Evolutionary conservation across 2,113 vertebrate genomes (phyloP).

Genomic region (Larimichthys crocea): DNA sequence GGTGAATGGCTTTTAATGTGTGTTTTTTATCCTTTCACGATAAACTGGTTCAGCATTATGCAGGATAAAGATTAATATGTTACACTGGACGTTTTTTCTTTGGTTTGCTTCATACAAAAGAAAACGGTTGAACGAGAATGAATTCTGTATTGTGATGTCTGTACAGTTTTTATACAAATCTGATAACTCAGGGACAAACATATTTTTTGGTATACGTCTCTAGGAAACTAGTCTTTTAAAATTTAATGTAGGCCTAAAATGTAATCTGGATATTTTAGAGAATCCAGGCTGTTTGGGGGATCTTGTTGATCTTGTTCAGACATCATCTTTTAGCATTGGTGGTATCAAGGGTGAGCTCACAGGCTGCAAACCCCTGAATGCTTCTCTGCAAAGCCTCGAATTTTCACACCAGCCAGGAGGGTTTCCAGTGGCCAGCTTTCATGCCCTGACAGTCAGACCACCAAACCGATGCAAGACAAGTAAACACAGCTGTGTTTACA

Average conservation of each 20-base stretch:
- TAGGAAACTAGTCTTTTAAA: background rate
- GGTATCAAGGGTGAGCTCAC: too few species aligned
- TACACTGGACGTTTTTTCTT: background rate
- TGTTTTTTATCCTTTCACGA: background rate
- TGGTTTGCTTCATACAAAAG: background rate
- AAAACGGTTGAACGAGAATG: background rate
- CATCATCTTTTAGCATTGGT: too few species aligned
- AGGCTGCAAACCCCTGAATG: background rate
- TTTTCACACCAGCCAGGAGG: background rate
- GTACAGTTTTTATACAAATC: background rate
- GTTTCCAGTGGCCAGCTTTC: background rate
- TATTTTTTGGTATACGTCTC: background rate
- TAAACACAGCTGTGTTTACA: too few species aligned
- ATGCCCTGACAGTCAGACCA: too few species aligned
- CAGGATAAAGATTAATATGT: background rate
- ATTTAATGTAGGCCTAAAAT: background rate
- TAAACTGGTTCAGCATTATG: background rate
- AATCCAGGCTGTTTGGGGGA: background rate
- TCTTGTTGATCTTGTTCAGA: too few species aligned
- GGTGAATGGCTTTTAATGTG: background rate
- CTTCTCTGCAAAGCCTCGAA: background rate
- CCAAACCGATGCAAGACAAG: too few species aligned
- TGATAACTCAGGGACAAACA: background rate
- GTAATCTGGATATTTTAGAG: background rate
- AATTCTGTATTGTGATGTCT: background rate